These are phyloP conservation scores for Lycia hirtaria DNA, from an alignment of 2,888 invertebrate species.

Conservation along the genomic window DNA sequence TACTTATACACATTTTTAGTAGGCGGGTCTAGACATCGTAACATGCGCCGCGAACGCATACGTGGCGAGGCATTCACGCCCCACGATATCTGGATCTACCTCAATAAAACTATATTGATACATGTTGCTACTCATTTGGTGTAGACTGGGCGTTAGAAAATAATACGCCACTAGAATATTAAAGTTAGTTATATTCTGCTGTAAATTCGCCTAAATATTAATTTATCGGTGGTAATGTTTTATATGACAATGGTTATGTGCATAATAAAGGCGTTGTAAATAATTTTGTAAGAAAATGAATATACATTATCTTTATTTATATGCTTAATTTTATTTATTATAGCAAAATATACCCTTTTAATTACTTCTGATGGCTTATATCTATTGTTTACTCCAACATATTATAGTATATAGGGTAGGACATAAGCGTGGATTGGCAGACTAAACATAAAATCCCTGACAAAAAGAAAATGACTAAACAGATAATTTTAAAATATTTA, in stretches of 20 bases:
- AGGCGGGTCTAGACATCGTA: too few relatives aligned
- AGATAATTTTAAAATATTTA: too few relatives aligned
- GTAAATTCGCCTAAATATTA: conserved; percentile 77
- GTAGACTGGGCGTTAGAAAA: conserved; percentile 29
- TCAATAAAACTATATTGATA: too few relatives aligned
- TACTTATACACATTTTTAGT: too few relatives aligned
- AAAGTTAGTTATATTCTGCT: conserved; percentile 47
- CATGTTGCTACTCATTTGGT: conserved; percentile 9
- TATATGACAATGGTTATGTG: conserved; percentile 80
- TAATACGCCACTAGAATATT: conserved; percentile 44
- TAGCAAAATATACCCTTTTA: not conserved
- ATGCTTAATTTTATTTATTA: conserved; percentile 56
- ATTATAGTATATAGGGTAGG: too few relatives aligned
- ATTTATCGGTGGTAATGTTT: conserved; percentile 80
- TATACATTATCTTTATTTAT: conserved; percentile 82
- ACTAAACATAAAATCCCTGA: too few relatives aligned
- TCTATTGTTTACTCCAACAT: not conserved
- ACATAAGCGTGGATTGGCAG: too few relatives aligned
- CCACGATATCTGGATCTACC: too few relatives aligned
- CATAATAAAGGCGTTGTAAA: conserved; percentile 82
- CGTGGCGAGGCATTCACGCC: too few relatives aligned
- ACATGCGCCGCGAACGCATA: too few relatives aligned
- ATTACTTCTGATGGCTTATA: not conserved
- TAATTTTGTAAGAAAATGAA: conserved; percentile 81
- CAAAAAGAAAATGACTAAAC: too few relatives aligned